Conservation (phyloP, 2,888 invertebrate species). For the Incurvaria masculella region DNA sequence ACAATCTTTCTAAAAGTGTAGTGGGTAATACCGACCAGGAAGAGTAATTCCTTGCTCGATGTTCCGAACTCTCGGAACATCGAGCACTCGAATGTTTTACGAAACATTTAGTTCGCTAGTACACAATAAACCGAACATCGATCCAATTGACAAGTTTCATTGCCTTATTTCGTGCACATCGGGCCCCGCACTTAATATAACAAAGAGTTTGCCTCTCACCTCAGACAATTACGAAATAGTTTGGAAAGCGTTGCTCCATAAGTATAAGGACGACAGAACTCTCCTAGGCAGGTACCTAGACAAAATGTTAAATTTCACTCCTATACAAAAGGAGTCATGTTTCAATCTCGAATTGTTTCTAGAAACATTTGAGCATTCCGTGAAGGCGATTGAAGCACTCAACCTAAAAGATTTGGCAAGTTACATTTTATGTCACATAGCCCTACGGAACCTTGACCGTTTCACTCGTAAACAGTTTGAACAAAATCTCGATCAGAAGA, state of each 20-base stretch:
- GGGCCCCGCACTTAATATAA: background rate
- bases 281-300: conserved; percentile 10
- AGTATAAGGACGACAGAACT: conserved; percentile 12
- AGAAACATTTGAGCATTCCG: conserved; percentile 10
- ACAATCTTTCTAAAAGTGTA: too few relatives aligned
- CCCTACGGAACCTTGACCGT: background rate
- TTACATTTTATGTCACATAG: conserved; percentile 10
- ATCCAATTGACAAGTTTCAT: conserved; percentile 9
- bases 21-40: too few relatives aligned
- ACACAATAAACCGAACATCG: conserved; percentile 9
- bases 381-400: conserved; percentile 11
- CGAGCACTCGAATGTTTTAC: conserved; percentile 10
- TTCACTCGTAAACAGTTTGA: background rate
- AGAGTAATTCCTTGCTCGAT: too few relatives aligned
- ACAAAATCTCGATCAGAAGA: background rate
- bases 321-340: background rate
- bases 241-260: conserved; percentile 13
- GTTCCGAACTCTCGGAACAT: too few relatives aligned
- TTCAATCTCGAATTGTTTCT: conserved; percentile 3
- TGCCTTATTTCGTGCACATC: conserved; percentile 4
- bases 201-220: background rate
- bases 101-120: conserved; percentile 12
- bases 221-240: conserved; percentile 10
- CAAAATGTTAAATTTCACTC: conserved; percentile 4
- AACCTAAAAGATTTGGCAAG: conserved; percentile 6